Conservation (phyloP, 2,797 vertebrate genomes). For the Alfaro cultratus region DNA sequence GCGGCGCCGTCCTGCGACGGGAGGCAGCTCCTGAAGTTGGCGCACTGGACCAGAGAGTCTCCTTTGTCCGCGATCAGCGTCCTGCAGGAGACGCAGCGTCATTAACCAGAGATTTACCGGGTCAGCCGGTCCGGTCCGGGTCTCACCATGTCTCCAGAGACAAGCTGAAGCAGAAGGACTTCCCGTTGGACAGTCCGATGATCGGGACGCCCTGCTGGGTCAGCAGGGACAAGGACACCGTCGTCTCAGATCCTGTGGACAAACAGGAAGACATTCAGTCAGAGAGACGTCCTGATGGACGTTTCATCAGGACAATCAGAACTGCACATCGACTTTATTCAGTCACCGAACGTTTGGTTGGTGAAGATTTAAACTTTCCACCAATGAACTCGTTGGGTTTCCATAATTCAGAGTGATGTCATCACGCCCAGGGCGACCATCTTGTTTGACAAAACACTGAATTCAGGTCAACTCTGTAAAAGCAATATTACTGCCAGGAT, state of each 20-base stretch:
- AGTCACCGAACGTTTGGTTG: too few species aligned
- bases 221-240: constrained; percentile 91
- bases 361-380: too few species aligned
- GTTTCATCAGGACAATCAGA: too few species aligned
- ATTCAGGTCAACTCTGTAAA: too few species aligned
- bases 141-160: constrained; percentile 93
- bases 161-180: constrained; percentile 93
- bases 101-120: accelerated
- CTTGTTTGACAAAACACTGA: too few species aligned
- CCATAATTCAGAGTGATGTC: too few species aligned
- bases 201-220: constrained; percentile 95
- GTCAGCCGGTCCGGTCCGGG: too few species aligned
- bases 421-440: too few species aligned
- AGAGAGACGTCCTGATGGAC: not conserved
- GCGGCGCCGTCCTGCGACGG: constrained; percentile 88
- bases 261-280: not conserved
- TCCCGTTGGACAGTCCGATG: constrained; percentile 92
- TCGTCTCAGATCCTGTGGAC: constrained; percentile 86
- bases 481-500: too few species aligned
- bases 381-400: too few species aligned
- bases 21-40: constrained; percentile 94
- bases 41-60: constrained; percentile 92
- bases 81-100: constrained; percentile 72
- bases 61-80: constrained; percentile 94
- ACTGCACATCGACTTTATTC: too few species aligned